A percentile compares a stretch with the other conserved stretches of the same genome.
phyloP scores from a whole-genome alignment of 2,113 vertebrate species.

The Ifrita kowaldi region DNA sequence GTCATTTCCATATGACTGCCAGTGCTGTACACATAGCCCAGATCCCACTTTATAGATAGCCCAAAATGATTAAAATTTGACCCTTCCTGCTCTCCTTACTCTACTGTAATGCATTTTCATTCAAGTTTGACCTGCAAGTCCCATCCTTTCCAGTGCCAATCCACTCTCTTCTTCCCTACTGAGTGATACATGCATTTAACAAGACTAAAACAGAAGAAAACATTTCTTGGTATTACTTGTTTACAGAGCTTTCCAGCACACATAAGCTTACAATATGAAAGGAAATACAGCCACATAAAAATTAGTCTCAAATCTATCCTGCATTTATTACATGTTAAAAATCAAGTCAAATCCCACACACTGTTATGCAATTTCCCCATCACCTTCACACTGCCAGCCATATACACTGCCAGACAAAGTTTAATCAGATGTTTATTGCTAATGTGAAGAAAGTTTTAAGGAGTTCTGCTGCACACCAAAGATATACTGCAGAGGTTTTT shows the following conservation, averaged over 20 bases:
- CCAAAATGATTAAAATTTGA: not conserved
- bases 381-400: not conserved
- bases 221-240: not conserved
- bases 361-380: not conserved
- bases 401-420: not conserved
- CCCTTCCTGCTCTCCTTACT: not conserved
- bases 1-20: not conserved
- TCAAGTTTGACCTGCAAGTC: not conserved
- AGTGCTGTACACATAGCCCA: not conserved
- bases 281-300: not conserved
- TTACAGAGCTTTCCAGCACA: not conserved
- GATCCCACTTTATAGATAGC: not conserved
- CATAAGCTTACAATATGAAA: not conserved
- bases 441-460: not conserved
- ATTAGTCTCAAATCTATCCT: not conserved
- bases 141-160: not conserved
- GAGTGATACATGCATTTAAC: not conserved
- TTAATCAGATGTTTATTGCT: conserved; percentile 6
- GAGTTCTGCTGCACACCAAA: not conserved
- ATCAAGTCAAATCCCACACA: not conserved
- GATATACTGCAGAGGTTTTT: not conserved
- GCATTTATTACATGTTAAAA: conserved; percentile 22
- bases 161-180: not conserved
- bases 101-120: not conserved
- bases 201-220: not conserved